Evolutionary conservation across 2,888 invertebrate species (phyloP).

Genomic region (Eumacrocentrus americanus): DNA sequence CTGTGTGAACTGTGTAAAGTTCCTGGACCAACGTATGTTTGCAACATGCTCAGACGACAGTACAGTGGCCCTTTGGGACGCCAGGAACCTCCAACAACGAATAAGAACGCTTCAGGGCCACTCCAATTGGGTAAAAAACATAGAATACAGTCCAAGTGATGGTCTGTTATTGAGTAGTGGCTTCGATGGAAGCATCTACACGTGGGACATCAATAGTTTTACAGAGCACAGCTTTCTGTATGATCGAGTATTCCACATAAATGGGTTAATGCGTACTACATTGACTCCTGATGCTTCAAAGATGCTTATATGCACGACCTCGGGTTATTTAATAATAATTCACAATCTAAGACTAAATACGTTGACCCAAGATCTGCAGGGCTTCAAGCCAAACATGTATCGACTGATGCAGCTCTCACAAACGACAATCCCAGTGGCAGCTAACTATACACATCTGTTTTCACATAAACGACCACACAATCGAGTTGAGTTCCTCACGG

Average conservation of each 20-base stretch:
- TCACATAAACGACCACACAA: conserved; percentile 76
- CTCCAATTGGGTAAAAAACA: conserved; percentile 94
- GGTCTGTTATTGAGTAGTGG: conserved; percentile 88
- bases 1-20: conserved; percentile 95
- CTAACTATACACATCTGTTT: conserved; percentile 83
- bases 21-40: conserved; percentile 84
- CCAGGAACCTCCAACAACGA: conserved; percentile 80
- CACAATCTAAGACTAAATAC: conserved; percentile 85
- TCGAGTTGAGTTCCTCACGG: conserved; percentile 87
- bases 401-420: conserved; percentile 87
- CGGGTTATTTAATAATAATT: conserved; percentile 87
- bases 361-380: conserved; percentile 79
- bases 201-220: conserved; percentile 87
- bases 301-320: conserved; percentile 89
- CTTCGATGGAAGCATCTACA: conserved; percentile 90
- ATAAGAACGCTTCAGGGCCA: conserved; percentile 83
- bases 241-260: conserved; percentile 85
- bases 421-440: conserved; percentile 80
- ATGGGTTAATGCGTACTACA: conserved; percentile 84
- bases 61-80: conserved; percentile 92
- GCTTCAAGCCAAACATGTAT: conserved; percentile 89
- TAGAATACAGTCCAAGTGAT: conserved; percentile 86
- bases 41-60: conserved; percentile 95
- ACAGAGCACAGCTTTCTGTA: conserved; percentile 79
- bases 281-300: conserved; percentile 85